A percentile compares a stretch with the other conserved stretches of the same genome.
These are phyloP conservation scores for Diadophis punctatus DNA, from an alignment of 2,113 vertebrate species.

Conservation along the genomic window DNA sequence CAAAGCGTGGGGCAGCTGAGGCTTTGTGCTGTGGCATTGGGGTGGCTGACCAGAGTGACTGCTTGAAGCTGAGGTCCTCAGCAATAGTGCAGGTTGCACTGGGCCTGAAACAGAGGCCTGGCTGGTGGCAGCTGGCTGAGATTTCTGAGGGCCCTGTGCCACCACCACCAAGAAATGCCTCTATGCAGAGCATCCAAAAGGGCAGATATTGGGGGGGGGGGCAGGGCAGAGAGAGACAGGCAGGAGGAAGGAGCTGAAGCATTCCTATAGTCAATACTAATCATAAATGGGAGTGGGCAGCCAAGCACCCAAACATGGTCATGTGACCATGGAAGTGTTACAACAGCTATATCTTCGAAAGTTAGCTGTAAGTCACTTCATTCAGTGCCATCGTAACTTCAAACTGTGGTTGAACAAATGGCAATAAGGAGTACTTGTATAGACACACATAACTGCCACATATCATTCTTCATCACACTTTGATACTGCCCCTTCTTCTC, in stretches of 20 bases:
- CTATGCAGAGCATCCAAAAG: not conserved
- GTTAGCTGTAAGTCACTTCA: not conserved
- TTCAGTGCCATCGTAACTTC: not conserved
- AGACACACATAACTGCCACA: not conserved
- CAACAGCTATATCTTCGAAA: not conserved
- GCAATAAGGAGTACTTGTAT: not conserved
- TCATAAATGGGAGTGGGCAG: not conserved
- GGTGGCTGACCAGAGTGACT: not conserved
- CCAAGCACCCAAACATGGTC: not conserved
- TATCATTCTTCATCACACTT: not conserved
- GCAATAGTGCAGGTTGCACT: not conserved
- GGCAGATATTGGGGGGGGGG: too few relatives aligned
- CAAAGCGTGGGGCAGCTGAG: not conserved
- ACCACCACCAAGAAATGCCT: not conserved
- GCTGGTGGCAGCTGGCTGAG: not conserved
- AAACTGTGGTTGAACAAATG: not conserved
- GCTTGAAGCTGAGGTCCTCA: not conserved
- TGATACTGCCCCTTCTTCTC: not conserved
- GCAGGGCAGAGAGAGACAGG: too few relatives aligned
- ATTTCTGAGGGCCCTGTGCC: not conserved
- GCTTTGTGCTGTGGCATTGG: not conserved
- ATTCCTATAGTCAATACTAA: not conserved
- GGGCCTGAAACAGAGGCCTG: not conserved
- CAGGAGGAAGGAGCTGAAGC: not conserved
- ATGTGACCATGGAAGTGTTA: not conserved